A percentile compares a stretch with the other conserved stretches of the same genome.
Evolutionary conservation across 2,113 vertebrate genomes (phyloP).

Genomic region (Paramormyrops kingsleyae): DNA sequence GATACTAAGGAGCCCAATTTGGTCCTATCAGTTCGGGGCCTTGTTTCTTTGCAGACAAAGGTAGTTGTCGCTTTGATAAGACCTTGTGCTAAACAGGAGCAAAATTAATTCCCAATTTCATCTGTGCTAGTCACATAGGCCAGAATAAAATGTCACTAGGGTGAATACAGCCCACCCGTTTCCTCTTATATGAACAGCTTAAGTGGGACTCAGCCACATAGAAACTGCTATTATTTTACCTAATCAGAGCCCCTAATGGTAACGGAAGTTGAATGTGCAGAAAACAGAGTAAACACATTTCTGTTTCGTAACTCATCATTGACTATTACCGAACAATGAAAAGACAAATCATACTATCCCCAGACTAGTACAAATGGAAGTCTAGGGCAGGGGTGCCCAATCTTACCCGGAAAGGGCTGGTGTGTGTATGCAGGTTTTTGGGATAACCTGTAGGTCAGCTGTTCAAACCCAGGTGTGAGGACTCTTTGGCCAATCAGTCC

Average conservation of each 20-base stretch:
- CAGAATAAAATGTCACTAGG: constrained; percentile 73
- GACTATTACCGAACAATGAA: not conserved
- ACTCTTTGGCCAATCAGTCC: too few species aligned
- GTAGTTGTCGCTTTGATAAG: constrained; percentile 65
- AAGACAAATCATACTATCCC: not conserved
- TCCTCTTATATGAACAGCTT: constrained; percentile 66
- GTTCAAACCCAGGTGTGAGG: too few species aligned
- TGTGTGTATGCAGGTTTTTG: too few species aligned
- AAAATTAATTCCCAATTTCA: constrained; percentile 74
- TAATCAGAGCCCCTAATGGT: constrained; percentile 45
- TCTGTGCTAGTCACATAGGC: constrained; percentile 64
- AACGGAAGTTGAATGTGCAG: constrained; percentile 23
- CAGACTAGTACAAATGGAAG: not conserved
- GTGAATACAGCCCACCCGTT: constrained; percentile 45
- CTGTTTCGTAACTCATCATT: not conserved
- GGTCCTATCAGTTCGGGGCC: constrained; percentile 53
- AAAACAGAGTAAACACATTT: constrained; percentile 26
- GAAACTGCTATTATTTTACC: constrained; percentile 58
- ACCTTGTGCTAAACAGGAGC: constrained; percentile 57
- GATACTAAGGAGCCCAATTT: constrained; percentile 63
- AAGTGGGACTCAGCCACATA: constrained; percentile 45
- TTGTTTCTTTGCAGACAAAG: constrained; percentile 62
- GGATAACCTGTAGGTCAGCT: too few species aligned
- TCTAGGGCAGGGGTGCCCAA: not conserved
- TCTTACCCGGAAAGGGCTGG: too few species aligned